Evolutionary conservation across 2,888 invertebrate species (phyloP).

Genomic region (Sphecodes monilicornis): DNA sequence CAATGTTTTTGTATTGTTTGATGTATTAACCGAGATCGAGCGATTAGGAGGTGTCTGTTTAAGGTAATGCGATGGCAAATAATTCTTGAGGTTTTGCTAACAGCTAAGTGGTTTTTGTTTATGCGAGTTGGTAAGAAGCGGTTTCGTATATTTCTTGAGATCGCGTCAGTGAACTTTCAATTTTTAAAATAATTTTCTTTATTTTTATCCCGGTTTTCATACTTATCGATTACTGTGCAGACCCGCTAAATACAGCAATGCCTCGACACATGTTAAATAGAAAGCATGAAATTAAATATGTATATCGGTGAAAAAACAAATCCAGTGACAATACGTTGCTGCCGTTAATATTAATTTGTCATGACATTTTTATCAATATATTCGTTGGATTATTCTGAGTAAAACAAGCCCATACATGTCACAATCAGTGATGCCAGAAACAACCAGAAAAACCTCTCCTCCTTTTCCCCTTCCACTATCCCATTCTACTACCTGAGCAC

Average conservation of each 20-base stretch:
- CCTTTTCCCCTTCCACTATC: no score
- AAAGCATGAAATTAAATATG: background rate
- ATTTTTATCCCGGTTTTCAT: no score
- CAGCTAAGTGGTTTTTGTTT: background rate
- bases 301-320: no score
- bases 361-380: background rate
- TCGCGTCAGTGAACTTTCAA: background rate
- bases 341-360: no score
- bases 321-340: no score
- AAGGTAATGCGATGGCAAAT: background rate
- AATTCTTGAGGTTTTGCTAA: background rate
- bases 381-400: background rate
- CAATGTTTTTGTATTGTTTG: background rate
- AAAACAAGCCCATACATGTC: background rate
- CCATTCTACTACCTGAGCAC: no score
- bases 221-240: no score
- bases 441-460: no score
- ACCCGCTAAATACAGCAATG: background rate
- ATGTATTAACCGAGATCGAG: background rate
- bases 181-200: no score
- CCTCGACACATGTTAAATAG: background rate
- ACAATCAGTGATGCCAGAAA: no score
- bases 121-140: background rate
- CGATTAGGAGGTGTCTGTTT: background rate
- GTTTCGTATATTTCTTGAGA: background rate